Base-by-base conservation (phyloP, 92 coral and sea anemone genomes). In the Plumapathes pennacea region DNA sequence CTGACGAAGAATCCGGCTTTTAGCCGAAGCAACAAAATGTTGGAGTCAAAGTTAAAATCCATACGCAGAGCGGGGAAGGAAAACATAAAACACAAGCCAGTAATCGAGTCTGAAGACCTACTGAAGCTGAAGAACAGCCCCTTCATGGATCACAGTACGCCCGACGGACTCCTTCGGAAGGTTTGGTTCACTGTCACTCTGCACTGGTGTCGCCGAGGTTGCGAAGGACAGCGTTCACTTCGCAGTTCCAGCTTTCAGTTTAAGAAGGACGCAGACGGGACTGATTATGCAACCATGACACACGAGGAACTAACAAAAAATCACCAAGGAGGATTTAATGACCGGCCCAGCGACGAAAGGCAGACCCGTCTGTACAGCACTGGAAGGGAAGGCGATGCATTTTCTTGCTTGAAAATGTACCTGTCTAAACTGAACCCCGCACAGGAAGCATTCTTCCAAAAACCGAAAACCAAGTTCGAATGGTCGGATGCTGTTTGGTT, bases 201-300 rank as follows among this genome's bases (percentile, higher is more conserved):
- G 38, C 71, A 62, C 62, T 78, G 74, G 85, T 78, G 79, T 25
- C 41, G 80, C 2, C 31, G 64, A 18, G 80, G 80, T 13, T 24
- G 80, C 24, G 74, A 78, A 41, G 80, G 80, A 18, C 80, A 78
- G 40, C 34, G 85, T 14, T 33, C 4, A 23, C 85, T 78, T 15
- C 49, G 37, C 47, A 44, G 54, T 0, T 41, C 46, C 20, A 71
- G 80, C 32, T 78, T 78, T 22, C 12, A 18, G 54, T 78, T 78
- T 46, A 14, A 1, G 11, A 39, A 18, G 7, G 85, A 78, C 21
- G 80, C 66, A 18, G 52, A 78, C 3, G 80, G 80, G 1, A 33
- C 20, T 17, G 56, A 52, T 7, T 71, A 62, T 7, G 64, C 59
- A 12, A 40, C 22, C 24, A 71, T 78, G 85, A 39, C 67, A 33